Percentiles rank a stretch among this genome's conserved stretches.
Conservation (phyloP, 2,113 vertebrate species). For the Pica pica region DNA sequence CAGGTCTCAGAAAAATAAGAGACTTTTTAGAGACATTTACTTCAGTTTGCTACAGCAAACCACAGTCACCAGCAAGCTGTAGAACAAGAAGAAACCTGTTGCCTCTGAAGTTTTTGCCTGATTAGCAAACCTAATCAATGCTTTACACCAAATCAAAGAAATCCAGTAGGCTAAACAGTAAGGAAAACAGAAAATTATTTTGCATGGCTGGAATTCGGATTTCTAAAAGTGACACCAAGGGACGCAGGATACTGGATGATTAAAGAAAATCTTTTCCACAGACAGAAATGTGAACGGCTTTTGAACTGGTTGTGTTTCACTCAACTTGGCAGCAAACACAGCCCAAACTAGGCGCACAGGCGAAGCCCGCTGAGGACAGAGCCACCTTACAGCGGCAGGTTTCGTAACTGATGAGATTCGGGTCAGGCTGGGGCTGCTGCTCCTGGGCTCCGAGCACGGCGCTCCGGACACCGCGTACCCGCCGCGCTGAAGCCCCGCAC, state of each 20-base stretch:
- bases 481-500: not conserved
- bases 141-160: not conserved
- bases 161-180: not conserved
- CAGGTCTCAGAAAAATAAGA: not conserved
- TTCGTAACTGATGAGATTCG: not conserved
- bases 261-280: not conserved
- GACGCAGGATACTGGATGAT: fast-evolving
- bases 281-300: not conserved
- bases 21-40: not conserved
- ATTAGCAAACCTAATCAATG: not conserved
- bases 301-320: fast-evolving
- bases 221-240: not conserved
- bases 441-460: not conserved
- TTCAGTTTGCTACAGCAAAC: not conserved
- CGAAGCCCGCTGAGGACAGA: not conserved
- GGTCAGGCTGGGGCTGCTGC: not conserved
- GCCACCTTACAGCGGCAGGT: not conserved
- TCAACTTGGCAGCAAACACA: not conserved
- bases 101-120: not conserved
- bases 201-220: not conserved
- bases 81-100: not conserved
- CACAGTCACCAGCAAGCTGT: not conserved
- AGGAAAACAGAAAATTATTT: not conserved
- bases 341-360: too few species aligned
- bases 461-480: not conserved